Percentiles rank a stretch among this genome's conserved stretches.
Conservation (phyloP, 2,797 vertebrate genomes). For the Tadarida brasiliensis region DNA sequence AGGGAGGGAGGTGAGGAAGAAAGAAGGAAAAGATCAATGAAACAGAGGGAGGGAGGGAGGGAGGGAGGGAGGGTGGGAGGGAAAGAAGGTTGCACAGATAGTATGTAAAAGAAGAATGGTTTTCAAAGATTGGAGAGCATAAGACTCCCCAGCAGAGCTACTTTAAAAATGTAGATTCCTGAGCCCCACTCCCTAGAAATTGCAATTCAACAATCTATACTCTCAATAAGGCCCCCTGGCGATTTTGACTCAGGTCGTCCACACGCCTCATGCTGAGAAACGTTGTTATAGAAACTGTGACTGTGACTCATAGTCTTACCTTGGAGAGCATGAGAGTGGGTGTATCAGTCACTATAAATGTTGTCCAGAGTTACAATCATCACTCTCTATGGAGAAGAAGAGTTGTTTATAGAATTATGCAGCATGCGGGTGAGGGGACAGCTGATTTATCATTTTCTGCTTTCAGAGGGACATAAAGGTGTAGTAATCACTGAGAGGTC, state of each 20-base stretch:
- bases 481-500: neutral
- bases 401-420: neutral
- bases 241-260: neutral
- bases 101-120: neutral
- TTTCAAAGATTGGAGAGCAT: neutral
- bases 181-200: neutral
- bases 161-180: neutral
- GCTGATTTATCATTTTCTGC: neutral
- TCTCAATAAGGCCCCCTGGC: neutral
- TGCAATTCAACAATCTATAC: neutral
- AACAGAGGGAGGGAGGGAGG: neutral
- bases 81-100: neutral
- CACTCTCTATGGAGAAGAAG: neutral
- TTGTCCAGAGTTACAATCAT: neutral
- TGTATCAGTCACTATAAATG: neutral
- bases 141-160: neutral
- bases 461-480: neutral
- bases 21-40: neutral
- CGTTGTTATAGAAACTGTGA: neutral
- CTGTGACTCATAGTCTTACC: neutral
- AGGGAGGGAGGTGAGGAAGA: no score
- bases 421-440: neutral
- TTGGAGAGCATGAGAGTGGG: neutral
- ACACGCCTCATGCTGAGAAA: neutral
- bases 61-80: no score